These are phyloP conservation scores for Microvelia longipes DNA, from an alignment of 1,140 invertebrate genomes.

Conservation along the genomic window DNA sequence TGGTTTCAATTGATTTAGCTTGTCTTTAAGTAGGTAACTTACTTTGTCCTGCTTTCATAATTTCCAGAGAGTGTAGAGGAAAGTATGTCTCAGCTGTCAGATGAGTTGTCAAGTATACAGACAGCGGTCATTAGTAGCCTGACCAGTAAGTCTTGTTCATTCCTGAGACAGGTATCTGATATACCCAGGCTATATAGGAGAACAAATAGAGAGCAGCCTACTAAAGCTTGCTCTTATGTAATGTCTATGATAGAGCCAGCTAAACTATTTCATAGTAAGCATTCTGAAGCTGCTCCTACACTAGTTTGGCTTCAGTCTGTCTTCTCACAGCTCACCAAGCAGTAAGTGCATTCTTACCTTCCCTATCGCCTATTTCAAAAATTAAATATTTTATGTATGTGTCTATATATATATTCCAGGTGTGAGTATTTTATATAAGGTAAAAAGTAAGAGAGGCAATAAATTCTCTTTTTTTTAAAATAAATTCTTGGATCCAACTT, in stretches of 20 bases:
- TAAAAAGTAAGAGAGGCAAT: too few relatives aligned
- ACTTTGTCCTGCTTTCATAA: too few relatives aligned
- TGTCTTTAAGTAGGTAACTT: too few relatives aligned
- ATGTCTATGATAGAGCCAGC: constrained; percentile 46
- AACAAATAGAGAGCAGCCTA: constrained; percentile 75
- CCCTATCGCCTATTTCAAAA: too few relatives aligned
- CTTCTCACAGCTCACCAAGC: constrained; percentile 44
- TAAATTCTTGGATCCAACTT: too few relatives aligned
- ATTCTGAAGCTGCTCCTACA: constrained; percentile 36
- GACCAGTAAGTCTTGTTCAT: constrained; percentile 36
- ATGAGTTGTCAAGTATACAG: constrained; percentile 36
- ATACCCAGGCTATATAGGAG: constrained; percentile 82
- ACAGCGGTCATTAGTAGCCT: constrained; percentile 41
- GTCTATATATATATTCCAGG: too few relatives aligned
- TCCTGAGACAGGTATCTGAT: constrained; percentile 64
- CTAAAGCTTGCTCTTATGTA: constrained; percentile 62
- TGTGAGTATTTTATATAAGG: too few relatives aligned
- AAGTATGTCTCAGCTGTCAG: constrained; percentile 32
- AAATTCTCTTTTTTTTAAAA: too few relatives aligned
- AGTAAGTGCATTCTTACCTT: constrained; percentile 48
- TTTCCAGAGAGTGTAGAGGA: constrained; percentile 35
- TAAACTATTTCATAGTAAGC: constrained; percentile 40
- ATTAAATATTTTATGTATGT: too few relatives aligned
- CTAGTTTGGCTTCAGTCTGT: constrained; percentile 39
- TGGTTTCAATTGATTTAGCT: too few relatives aligned